These are phyloP conservation scores for Eustalomyia histrio DNA, from an alignment of 2,888 invertebrate species.

Conservation along the genomic window DNA sequence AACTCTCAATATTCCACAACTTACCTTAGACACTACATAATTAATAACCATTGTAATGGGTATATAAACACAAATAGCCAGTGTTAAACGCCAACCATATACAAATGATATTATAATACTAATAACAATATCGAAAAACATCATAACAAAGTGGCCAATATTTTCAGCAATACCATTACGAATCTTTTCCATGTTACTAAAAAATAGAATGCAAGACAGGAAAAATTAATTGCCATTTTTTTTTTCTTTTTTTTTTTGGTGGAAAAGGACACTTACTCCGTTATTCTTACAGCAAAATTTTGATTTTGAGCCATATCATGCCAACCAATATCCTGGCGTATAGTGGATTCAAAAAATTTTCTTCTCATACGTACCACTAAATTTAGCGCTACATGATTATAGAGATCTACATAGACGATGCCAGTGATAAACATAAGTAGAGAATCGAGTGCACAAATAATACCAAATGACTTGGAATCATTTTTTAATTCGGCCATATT, in stretches of 20 bases:
- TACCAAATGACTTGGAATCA: slow-evolving; percentile 84
- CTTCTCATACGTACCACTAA: slow-evolving; percentile 84
- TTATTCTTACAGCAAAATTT: slow-evolving; percentile 87
- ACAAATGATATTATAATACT: slow-evolving; percentile 86
- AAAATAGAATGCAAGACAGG: slow-evolving; percentile 38
- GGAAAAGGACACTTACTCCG: slow-evolving; percentile 83
- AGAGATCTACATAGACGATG: slow-evolving; percentile 84
- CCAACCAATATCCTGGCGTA: slow-evolving; percentile 87
- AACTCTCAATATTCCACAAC: slow-evolving; percentile 64
- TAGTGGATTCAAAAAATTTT: slow-evolving; percentile 83
- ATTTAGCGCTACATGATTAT: slow-evolving; percentile 84
- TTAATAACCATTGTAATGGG: slow-evolving; percentile 89
- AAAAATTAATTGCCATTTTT: slow-evolving; percentile 3
- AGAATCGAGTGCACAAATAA: slow-evolving; percentile 82
- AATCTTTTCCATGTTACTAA: slow-evolving; percentile 87
- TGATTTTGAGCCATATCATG: slow-evolving; percentile 86
- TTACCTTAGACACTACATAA: slow-evolving; percentile 87
- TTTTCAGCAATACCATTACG: slow-evolving; percentile 93
- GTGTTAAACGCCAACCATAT: slow-evolving; percentile 92
- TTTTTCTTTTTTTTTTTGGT: no score
- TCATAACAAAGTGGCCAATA: slow-evolving; percentile 86
- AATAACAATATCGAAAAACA: slow-evolving; percentile 80
- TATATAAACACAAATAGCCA: slow-evolving; percentile 88
- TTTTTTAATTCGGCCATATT: slow-evolving; percentile 83
- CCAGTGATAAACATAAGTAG: slow-evolving; percentile 83